These are phyloP conservation scores for Upupa epops DNA, from an alignment of 2,113 vertebrate species.

Conservation along the genomic window DNA sequence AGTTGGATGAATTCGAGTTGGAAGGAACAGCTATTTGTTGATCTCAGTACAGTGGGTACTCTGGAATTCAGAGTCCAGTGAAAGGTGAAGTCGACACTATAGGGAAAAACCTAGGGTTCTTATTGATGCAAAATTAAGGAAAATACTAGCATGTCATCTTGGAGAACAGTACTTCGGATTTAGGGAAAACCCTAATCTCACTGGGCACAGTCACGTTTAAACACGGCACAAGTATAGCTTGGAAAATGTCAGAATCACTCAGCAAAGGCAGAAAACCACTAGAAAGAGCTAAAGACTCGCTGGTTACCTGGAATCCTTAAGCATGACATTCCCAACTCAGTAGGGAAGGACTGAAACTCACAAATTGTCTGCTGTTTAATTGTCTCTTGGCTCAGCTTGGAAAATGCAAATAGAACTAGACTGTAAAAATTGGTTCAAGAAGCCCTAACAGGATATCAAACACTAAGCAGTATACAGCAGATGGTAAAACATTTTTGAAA, in stretches of 20 bases:
- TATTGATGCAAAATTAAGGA: neutral
- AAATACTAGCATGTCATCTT: neutral
- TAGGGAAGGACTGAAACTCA: constrained; percentile 64
- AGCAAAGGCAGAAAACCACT: neutral
- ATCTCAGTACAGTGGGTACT: neutral
- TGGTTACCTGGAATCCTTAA: constrained; percentile 46
- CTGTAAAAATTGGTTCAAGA: constrained; percentile 66
- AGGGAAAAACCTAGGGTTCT: neutral
- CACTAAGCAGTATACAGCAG: constrained; percentile 50
- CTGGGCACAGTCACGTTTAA: neutral
- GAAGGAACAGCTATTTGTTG: neutral
- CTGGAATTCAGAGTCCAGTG: neutral
- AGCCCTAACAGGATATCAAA: constrained; percentile 64
- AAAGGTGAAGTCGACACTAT: neutral
- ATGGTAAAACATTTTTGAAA: constrained; percentile 59
- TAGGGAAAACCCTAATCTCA: neutral
- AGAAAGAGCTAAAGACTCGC: constrained; percentile 5
- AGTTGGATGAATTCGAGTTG: neutral
- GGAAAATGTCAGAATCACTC: neutral
- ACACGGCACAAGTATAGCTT: neutral
- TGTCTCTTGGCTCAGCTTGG: constrained; percentile 65
- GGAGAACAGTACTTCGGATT: neutral
- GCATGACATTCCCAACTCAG: constrained; percentile 52
- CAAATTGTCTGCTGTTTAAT: constrained; percentile 62
- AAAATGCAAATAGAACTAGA: constrained; percentile 65